Evolutionary conservation across 1,140 invertebrate genomes (phyloP).

Genomic region (Episyrphus balteatus): DNA sequence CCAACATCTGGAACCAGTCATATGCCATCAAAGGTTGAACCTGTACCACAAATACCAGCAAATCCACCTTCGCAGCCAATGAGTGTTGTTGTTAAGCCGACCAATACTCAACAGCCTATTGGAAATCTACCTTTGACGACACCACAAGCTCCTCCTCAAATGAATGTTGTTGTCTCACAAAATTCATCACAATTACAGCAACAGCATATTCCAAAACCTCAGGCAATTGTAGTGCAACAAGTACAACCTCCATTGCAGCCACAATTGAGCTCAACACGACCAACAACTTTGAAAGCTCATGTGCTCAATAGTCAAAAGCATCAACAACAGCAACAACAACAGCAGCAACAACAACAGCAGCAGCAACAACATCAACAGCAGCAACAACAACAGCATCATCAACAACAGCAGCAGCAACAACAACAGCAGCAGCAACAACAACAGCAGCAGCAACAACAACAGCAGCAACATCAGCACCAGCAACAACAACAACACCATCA

Average conservation of each 20-base stretch:
- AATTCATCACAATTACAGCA: neutral
- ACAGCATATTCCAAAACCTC: constrained; percentile 6
- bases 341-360: neutral
- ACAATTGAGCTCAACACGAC: constrained; percentile 21
- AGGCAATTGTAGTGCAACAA: constrained; percentile 22
- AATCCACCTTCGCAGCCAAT: constrained; percentile 15
- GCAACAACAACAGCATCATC: neutral
- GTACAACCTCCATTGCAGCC: constrained; percentile 23
- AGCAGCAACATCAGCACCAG: constrained; percentile 3
- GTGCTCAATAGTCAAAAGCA: constrained; percentile 31
- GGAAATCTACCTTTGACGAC: neutral
- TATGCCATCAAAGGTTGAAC: constrained; percentile 11
- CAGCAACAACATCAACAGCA: neutral
- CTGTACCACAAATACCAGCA: constrained; percentile 4
- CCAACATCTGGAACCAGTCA: neutral
- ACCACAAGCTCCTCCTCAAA: neutral
- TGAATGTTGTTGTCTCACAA: neutral
- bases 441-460: constrained; percentile 15
- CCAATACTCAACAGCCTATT: neutral
- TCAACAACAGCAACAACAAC: constrained; percentile 20
- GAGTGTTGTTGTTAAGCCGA: constrained; percentile 26
- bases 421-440: constrained; percentile 7
- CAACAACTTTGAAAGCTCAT: constrained; percentile 28
- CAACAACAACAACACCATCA: neutral
- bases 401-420: neutral